Conservation (phyloP, 2,113 vertebrate genomes). For the Daphoenositta chrysoptera region DNA sequence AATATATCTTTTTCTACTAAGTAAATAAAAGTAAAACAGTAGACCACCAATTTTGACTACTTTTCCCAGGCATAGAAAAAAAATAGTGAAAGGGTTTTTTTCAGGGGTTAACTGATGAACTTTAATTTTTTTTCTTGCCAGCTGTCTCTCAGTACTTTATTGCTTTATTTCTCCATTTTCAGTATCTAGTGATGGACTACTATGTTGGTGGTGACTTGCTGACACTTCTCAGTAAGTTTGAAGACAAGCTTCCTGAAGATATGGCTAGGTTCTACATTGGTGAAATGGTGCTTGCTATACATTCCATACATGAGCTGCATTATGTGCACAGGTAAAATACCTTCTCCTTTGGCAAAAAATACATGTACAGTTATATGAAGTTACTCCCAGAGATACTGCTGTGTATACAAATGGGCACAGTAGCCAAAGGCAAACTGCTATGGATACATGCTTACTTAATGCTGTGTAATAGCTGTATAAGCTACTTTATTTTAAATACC, state of each 20-base stretch:
- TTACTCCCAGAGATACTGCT: not conserved
- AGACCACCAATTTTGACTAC: not conserved
- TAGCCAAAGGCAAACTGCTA: not conserved
- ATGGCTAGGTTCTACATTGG: constrained; percentile 96
- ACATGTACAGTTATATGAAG: not conserved
- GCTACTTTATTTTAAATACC: not conserved
- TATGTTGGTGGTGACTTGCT: constrained; percentile 96
- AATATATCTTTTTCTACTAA: not conserved
- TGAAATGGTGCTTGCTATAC: constrained; percentile 96
- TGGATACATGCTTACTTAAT: not conserved
- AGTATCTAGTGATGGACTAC: constrained; percentile 99
- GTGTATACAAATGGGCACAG: not conserved
- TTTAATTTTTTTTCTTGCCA: not conserved
- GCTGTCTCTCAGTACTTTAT: not conserved
- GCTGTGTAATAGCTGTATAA: not conserved
- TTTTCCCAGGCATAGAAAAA: not conserved
- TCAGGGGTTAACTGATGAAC: not conserved
- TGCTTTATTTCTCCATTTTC: not conserved
- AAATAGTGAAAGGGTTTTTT: not conserved
- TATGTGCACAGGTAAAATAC: constrained; percentile 89
- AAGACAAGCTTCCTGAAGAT: constrained; percentile 95
- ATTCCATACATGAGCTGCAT: constrained; percentile 94
- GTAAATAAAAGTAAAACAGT: not conserved
- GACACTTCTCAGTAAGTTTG: constrained; percentile 97
- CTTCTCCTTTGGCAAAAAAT: not conserved